phyloP scores from a whole-genome alignment of 2,113 vertebrate genomes.

The Zosterops japonicus region DNA sequence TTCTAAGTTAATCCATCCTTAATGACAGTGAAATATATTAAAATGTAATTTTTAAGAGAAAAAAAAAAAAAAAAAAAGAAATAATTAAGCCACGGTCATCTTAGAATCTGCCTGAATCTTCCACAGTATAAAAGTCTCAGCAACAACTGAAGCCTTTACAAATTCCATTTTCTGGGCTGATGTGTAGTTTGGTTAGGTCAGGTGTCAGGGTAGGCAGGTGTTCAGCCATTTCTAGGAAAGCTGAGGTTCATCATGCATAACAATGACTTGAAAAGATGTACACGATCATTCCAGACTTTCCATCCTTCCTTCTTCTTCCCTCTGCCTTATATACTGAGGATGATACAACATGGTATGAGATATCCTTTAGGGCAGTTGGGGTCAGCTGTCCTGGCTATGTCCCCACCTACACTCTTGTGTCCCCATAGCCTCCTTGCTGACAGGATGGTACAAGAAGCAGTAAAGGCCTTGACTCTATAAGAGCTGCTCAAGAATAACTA shows the following conservation, averaged over 20 bases:
- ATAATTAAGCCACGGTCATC: not conserved
- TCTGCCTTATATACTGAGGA: not conserved
- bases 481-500: not conserved
- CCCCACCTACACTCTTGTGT: not conserved
- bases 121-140: not conserved
- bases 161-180: not conserved
- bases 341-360: not conserved
- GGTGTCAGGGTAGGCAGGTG: not conserved
- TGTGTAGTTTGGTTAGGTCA: not conserved
- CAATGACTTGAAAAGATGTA: not conserved
- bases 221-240: not conserved
- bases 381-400: not conserved
- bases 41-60: not conserved
- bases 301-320: not conserved
- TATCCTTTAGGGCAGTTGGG: not conserved
- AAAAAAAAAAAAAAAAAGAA: not conserved
- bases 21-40: not conserved
- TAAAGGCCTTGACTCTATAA: not conserved
- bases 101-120: not conserved
- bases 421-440: not conserved
- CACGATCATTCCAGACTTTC: too few species aligned
- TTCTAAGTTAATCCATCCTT: not conserved
- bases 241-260: too few species aligned
- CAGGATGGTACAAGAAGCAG: not conserved
- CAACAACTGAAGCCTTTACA: not conserved